A percentile compares a stretch with the other conserved stretches of the same genome.
Evolutionary conservation across 2,113 vertebrate genomes (phyloP).

Genomic region (Zapus hudsonius): DNA sequence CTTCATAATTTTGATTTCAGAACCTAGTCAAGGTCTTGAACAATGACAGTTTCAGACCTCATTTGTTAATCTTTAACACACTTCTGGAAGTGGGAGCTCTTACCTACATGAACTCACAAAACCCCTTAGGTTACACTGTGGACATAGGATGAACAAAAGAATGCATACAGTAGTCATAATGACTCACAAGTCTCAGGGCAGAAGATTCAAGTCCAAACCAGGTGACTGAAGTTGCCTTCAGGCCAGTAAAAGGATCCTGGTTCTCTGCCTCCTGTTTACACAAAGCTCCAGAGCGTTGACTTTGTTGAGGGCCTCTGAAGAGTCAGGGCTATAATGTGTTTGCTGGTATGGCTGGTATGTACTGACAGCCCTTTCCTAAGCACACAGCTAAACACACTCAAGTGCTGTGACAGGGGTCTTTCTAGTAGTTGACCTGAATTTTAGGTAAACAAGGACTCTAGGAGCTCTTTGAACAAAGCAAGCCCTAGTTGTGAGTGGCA

Average conservation of each 20-base stretch:
- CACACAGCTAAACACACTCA: conserved; percentile 30
- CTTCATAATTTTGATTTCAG: neutral
- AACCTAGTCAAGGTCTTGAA: neutral
- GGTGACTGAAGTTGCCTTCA: conserved; percentile 11
- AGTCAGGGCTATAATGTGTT: neutral
- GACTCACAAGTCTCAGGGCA: conserved; percentile 12
- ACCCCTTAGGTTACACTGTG: neutral
- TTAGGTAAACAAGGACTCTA: conserved; percentile 9
- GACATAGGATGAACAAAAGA: too few species aligned
- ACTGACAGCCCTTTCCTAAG: neutral
- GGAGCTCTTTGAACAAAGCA: neutral
- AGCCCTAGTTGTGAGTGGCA: neutral
- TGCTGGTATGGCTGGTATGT: neutral
- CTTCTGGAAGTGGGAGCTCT: neutral
- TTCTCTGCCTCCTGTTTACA: conserved; percentile 36
- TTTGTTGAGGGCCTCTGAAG: neutral
- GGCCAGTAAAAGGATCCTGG: neutral
- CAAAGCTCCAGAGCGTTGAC: conserved; percentile 49
- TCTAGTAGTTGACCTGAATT: neutral
- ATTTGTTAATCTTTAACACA: conserved; percentile 8
- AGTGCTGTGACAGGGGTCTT: neutral
- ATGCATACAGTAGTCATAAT: neutral
- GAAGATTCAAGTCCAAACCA: conserved; percentile 42
- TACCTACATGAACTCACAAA: neutral
- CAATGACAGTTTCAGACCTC: neutral